Evolutionary conservation across 2,888 invertebrate genomes (phyloP).

Genomic region (Cheilosia scutellata): DNA sequence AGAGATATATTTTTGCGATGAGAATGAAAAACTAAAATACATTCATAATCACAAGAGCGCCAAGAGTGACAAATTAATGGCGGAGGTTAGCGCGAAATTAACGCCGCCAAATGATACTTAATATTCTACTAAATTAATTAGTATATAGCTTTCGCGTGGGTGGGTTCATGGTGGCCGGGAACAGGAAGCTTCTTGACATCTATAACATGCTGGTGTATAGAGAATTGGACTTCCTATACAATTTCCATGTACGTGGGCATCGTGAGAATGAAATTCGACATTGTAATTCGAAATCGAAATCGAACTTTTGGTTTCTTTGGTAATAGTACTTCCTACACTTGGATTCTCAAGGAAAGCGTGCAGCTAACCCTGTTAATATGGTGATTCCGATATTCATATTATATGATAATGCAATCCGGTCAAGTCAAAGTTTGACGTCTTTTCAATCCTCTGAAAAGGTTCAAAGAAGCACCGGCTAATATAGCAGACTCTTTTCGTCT

Average conservation of each 20-base stretch:
- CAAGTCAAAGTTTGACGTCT: no score
- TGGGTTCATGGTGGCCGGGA: constrained; percentile 1
- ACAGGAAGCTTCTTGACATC: constrained; percentile 26
- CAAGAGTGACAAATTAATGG: constrained; percentile 69
- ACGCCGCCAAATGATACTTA: constrained; percentile 59
- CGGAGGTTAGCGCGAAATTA: constrained; percentile 57
- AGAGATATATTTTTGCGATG: neutral
- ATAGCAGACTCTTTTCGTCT: no score
- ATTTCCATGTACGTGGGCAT: constrained; percentile 33
- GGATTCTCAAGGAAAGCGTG: no score
- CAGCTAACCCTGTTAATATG: no score
- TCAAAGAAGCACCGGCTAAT: no score
- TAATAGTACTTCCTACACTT: no score
- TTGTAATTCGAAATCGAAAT: no score
- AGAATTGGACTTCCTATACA: constrained; percentile 14
- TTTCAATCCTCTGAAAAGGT: no score
- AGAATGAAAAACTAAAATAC: constrained; percentile 1
- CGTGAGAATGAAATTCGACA: constrained; percentile 32
- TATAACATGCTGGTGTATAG: constrained; percentile 9
- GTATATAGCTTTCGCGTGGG: constrained; percentile 39
- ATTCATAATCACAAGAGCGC: constrained; percentile 51
- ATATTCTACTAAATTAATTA: constrained; percentile 70
- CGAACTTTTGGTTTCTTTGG: no score
- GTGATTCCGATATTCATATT: no score
- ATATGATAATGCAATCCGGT: no score